phyloP scores from a whole-genome alignment of 2,888 invertebrate genomes.

The Lasioglossum lativentre region DNA sequence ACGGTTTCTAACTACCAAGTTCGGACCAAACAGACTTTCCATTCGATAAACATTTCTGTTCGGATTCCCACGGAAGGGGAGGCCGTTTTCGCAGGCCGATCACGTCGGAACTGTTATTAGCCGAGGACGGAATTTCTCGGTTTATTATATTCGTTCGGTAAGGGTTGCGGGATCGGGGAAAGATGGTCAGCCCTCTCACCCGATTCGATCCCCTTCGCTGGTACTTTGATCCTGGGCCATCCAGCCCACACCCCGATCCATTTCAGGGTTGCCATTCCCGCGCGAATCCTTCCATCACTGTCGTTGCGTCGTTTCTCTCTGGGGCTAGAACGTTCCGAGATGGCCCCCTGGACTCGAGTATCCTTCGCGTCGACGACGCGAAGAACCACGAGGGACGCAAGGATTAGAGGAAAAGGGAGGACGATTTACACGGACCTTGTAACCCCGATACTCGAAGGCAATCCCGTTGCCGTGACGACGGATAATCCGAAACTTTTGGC shows the following conservation, averaged over 20 bases:
- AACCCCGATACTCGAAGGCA: background rate
- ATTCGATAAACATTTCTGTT: background rate
- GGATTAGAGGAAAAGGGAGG: background rate
- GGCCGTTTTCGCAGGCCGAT: background rate
- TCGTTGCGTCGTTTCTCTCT: constrained; percentile 6
- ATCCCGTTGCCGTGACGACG: constrained; percentile 21
- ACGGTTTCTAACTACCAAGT: background rate
- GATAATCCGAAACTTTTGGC: constrained; percentile 34
- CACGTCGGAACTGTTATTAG: constrained; percentile 8
- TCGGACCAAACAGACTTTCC: background rate
- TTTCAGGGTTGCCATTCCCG: constrained; percentile 13
- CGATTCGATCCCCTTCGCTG: constrained; percentile 7
- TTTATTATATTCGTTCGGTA: background rate
- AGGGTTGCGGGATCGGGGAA: constrained; percentile 9
- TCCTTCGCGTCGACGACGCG: background rate
- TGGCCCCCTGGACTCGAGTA: background rate
- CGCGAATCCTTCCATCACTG: constrained; percentile 28
- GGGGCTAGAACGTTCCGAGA: background rate
- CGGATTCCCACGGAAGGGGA: background rate
- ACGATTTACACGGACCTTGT: background rate
- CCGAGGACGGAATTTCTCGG: background rate
- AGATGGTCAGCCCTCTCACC: constrained; percentile 2
- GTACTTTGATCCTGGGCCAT: background rate
- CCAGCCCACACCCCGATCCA: background rate
- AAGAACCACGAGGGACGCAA: background rate